phyloP scores from a whole-genome alignment of 53 echinoderm and acorn worm genomes.

The Holothuria leucospilota region DNA sequence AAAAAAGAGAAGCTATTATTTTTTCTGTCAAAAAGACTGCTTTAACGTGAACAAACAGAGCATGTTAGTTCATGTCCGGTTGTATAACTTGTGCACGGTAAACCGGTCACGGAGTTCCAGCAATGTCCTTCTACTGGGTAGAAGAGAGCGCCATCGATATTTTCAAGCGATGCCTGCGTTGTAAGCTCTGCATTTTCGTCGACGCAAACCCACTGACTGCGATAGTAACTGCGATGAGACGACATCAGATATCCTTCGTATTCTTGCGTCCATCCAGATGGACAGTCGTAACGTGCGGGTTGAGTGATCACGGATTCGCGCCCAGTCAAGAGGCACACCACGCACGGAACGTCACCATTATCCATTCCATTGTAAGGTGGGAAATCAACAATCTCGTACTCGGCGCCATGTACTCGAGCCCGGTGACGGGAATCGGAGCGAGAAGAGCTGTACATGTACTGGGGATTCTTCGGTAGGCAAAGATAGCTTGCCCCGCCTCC shows the following conservation, averaged over 20 bases:
- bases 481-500: slow-evolving; percentile 15
- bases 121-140: background rate
- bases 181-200: slow-evolving; percentile 39
- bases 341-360: slow-evolving; percentile 42
- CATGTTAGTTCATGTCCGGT: slow-evolving; percentile 1
- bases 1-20: too few relatives aligned
- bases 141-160: slow-evolving; percentile 3
- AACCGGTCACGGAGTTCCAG: background rate
- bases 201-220: slow-evolving; percentile 37
- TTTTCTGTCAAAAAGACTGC: too few relatives aligned
- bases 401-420: slow-evolving; percentile 13
- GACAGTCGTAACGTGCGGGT: slow-evolving; percentile 28
- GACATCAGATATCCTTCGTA: slow-evolving; percentile 52
- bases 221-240: background rate
- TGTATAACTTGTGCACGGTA: slow-evolving; percentile 2
- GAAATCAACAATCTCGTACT: slow-evolving; percentile 18
- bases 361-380: slow-evolving; percentile 9
- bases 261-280: slow-evolving; percentile 38
- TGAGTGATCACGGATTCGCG: slow-evolving; percentile 27
- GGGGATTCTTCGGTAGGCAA: slow-evolving; percentile 34
- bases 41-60: slow-evolving; percentile 5
- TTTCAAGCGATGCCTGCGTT: slow-evolving; percentile 12
- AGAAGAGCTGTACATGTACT: background rate
- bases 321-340: slow-evolving; percentile 15
- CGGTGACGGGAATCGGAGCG: background rate